Evolutionary conservation across 2,888 invertebrate genomes (phyloP).

Genomic region (Pyrrhosoma nymphula): DNA sequence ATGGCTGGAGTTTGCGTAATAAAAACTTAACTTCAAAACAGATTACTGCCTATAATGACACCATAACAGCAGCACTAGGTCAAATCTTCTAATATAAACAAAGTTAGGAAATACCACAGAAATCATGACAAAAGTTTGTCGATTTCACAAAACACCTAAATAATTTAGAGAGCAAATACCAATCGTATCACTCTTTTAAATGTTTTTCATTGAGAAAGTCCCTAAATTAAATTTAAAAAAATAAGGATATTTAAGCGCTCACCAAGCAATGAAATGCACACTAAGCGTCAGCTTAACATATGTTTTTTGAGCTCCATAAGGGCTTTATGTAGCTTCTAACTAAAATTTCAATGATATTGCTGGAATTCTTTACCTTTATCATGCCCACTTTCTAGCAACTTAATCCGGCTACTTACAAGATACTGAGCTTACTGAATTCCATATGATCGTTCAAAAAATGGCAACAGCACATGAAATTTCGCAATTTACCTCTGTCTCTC

Average conservation of each 20-base stretch:
- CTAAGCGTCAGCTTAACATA: background rate
- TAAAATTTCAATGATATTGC: background rate
- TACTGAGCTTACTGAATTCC: background rate
- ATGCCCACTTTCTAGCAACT: background rate
- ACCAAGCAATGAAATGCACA: too few relatives aligned
- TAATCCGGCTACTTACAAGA: background rate
- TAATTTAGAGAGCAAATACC: background rate
- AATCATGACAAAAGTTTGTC: background rate
- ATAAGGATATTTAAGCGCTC: too few relatives aligned
- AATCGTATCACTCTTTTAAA: background rate
- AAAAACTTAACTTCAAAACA: background rate
- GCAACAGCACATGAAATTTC: background rate
- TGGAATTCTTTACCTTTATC: background rate
- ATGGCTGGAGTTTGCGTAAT: background rate
- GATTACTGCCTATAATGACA: background rate
- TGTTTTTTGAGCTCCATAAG: background rate
- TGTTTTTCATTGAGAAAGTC: background rate
- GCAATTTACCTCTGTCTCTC: constrained; percentile 47
- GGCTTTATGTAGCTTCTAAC: background rate
- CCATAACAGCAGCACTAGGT: background rate
- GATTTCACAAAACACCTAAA: background rate
- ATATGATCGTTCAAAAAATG: background rate
- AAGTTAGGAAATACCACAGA: background rate
- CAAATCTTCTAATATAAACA: too few relatives aligned
- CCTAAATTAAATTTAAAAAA: too few relatives aligned